These are phyloP conservation scores for Trogon melanurus DNA, from an alignment of 2,113 vertebrate species.

Conservation along the genomic window DNA sequence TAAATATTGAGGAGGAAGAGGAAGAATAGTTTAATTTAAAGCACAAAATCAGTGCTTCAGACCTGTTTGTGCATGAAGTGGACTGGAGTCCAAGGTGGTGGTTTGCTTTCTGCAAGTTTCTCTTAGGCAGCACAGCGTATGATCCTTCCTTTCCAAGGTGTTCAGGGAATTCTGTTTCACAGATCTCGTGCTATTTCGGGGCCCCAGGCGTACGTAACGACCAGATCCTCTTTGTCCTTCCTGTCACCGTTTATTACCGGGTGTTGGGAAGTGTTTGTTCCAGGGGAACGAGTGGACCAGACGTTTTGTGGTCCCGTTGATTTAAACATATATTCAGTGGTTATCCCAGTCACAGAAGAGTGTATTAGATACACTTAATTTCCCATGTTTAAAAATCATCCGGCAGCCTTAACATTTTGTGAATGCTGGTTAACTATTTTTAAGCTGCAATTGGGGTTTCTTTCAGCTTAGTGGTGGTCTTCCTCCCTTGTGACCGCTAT, in stretches of 20 bases:
- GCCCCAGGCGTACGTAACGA: neutral
- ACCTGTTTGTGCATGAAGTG: neutral
- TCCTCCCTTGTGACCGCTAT: neutral
- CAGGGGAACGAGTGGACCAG: neutral
- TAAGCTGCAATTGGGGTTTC: neutral
- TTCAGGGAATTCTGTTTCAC: neutral
- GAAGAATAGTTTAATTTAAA: neutral
- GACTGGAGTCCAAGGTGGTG: neutral
- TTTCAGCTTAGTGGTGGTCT: neutral
- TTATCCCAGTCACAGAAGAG: neutral
- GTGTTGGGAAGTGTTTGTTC: neutral
- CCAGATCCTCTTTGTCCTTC: neutral
- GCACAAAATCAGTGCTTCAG: neutral
- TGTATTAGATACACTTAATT: neutral
- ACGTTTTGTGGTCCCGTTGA: neutral
- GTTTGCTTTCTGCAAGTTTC: neutral
- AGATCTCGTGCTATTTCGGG: neutral
- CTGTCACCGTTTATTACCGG: neutral
- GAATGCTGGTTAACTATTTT: neutral
- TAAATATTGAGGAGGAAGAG: neutral
- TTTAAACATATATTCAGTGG: neutral
- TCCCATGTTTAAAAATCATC: neutral
- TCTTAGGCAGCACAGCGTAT: neutral
- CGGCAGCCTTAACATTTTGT: neutral
- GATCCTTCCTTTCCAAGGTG: neutral